Evolutionary conservation across 2,888 invertebrate species (phyloP), one percentile per base, ranked within the genome.

Genomic region (Watsonalla cultraria): DNA sequence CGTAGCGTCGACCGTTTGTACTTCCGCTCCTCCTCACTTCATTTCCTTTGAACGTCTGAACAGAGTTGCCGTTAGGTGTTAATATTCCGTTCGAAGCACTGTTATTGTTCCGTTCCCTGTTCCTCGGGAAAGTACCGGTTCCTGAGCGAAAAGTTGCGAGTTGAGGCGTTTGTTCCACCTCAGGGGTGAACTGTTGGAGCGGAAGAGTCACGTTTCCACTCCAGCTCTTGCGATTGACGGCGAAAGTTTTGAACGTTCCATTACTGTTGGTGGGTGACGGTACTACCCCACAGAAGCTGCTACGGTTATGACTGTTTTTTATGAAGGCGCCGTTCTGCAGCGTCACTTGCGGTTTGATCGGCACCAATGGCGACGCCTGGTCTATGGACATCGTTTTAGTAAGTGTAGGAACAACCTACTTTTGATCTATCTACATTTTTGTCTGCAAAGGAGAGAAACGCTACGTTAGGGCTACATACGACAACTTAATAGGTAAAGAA

Each of bases 191-290:
- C 74, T 90, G 87, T 66, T 91, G 91, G 52, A 91, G 84, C 45
- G 91, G 91, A 71, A 91, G 83, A 60, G 90, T 90, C 65, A 88
- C 89, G 68, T 91, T 91, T 57, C 91, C 91, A 74, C 91, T 90
- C 91, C 91, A 91, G 75, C 91, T 91, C 80, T 91, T 91, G 60
- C 91, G 84, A 77, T 91, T 91, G 59, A 86, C 85, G 55, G 90
- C 82, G 63, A 91, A 91, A 73, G 90, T 90, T 80, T 90, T 90
- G 68, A 90, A 85, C 51, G 89, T 89, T 60, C 88, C 86, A 66
- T 88, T 89, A 58, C 83, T 82, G 65, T 84, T 86, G n/a, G 49
- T 49, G 14, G 85, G 77, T 15, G 91, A 89, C 7, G 91, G 87
- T 39, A 84, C 82, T 15, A 88, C 90, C 11, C 91, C 91, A 58